Conservation (phyloP, 2,113 vertebrate genomes). For the Myiopsitta monachus region DNA sequence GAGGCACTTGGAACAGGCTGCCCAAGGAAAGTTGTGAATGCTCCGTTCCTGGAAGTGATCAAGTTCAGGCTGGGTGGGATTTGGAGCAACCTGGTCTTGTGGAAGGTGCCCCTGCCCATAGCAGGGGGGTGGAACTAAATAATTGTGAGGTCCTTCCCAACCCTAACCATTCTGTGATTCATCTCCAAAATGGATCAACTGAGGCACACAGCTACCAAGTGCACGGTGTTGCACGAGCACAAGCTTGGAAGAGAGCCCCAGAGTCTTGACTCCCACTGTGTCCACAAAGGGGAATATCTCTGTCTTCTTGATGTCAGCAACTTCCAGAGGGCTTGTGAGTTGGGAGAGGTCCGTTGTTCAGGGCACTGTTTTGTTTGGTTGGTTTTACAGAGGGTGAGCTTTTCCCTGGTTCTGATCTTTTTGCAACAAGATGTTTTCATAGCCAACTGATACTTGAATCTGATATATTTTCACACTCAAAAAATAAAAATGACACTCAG, state of each 20-base stretch:
- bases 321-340: neutral
- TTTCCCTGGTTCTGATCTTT: constrained; percentile 25
- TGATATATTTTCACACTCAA: neutral
- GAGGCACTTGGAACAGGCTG: neutral
- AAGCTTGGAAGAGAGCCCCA: neutral
- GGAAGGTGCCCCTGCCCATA: neutral
- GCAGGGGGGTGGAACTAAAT: neutral
- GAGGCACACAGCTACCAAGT: neutral
- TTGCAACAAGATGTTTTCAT: neutral
- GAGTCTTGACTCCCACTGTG: neutral
- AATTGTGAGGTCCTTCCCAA: neutral
- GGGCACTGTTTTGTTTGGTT: neutral
- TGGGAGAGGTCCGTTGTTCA: neutral
- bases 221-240: neutral
- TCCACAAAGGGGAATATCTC: neutral
- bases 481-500: neutral
- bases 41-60: neutral
- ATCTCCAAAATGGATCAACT: neutral
- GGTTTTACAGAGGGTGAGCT: neutral
- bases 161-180: neutral
- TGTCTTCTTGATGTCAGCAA: neutral
- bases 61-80: neutral
- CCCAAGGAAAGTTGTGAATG: neutral
- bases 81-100: neutral
- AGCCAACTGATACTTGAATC: neutral